A percentile compares a stretch with the other conserved stretches of the same genome.
Evolutionary conservation across 1,140 invertebrate genomes (phyloP).

Genomic region (Magallana angulata): DNA sequence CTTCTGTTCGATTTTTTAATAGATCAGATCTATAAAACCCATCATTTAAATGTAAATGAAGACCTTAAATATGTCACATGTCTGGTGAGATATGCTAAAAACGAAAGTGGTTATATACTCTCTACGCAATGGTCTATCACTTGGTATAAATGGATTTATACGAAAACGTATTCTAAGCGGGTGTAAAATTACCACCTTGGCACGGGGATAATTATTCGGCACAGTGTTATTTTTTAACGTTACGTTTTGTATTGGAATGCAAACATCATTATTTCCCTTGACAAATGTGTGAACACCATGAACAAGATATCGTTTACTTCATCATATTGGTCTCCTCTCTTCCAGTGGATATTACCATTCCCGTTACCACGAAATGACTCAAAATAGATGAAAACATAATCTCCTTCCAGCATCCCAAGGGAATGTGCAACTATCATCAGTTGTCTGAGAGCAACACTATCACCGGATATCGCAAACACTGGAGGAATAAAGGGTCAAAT

Average conservation of each 20-base stretch:
- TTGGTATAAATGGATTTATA: too few relatives aligned
- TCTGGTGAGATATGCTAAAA: too few relatives aligned
- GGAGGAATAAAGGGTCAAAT: not conserved
- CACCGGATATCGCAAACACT: conserved; percentile 52
- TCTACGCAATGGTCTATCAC: too few relatives aligned
- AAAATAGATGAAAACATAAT: conserved; percentile 51
- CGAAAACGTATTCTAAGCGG: too few relatives aligned
- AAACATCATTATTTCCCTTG: not conserved
- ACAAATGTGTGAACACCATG: not conserved
- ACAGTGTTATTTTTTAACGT: not conserved
- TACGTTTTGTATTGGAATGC: not conserved
- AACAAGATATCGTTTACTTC: conserved; percentile 8
- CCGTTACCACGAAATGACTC: conserved; percentile 40
- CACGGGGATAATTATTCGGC: too few relatives aligned
- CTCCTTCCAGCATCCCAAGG: conserved; percentile 51
- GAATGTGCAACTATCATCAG: conserved; percentile 40
- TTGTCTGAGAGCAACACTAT: conserved; percentile 48
- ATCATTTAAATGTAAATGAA: too few relatives aligned
- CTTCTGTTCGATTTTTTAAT: too few relatives aligned
- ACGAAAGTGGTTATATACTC: too few relatives aligned
- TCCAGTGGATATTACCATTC: conserved; percentile 47
- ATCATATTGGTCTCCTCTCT: conserved; percentile 36
- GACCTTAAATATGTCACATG: too few relatives aligned
- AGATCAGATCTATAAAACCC: too few relatives aligned
- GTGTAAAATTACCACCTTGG: too few relatives aligned